Conservation (phyloP, 2,888 invertebrate species). For the Phrixothrix hirtus region DNA sequence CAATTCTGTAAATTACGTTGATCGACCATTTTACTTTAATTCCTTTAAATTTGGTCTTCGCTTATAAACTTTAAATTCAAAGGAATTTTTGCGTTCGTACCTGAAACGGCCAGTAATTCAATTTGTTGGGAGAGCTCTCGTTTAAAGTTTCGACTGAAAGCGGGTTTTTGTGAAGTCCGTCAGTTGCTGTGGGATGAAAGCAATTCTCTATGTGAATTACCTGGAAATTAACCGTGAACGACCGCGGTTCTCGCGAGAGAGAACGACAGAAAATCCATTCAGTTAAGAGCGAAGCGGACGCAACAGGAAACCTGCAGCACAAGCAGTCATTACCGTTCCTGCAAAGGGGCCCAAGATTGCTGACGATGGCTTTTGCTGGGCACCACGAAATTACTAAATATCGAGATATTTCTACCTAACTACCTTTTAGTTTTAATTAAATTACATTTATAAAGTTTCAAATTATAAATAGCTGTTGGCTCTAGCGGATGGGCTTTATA, state of each 20-base stretch:
- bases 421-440: conserved; percentile 33
- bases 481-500: not conserved
- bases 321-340: conserved; percentile 49
- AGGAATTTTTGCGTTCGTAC: conserved; percentile 31
- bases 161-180: conserved; percentile 39
- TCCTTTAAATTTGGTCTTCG: conserved; percentile 23
- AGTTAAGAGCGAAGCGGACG: conserved; percentile 39
- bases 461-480: conserved; percentile 26
- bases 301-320: conserved; percentile 49
- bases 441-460: conserved; percentile 30
- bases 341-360: conserved; percentile 37
- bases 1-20: no score
- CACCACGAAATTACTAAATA: conserved; percentile 46
- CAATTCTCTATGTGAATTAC: conserved; percentile 51
- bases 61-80: conserved; percentile 25
- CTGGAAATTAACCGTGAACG: conserved; percentile 53
- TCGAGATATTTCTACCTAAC: conserved; percentile 43
- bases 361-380: conserved; percentile 43
- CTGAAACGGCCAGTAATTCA: conserved; percentile 36
- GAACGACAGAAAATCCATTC: conserved; percentile 37
- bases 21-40: conserved; percentile 27
- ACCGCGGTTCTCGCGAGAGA: conserved; percentile 34
- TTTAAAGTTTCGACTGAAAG: conserved; percentile 39
- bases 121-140: conserved; percentile 34
- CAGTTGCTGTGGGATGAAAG: conserved; percentile 40